These are phyloP conservation scores for Aphodius granarius DNA, from an alignment of 2,888 invertebrate species.

Conservation along the genomic window DNA sequence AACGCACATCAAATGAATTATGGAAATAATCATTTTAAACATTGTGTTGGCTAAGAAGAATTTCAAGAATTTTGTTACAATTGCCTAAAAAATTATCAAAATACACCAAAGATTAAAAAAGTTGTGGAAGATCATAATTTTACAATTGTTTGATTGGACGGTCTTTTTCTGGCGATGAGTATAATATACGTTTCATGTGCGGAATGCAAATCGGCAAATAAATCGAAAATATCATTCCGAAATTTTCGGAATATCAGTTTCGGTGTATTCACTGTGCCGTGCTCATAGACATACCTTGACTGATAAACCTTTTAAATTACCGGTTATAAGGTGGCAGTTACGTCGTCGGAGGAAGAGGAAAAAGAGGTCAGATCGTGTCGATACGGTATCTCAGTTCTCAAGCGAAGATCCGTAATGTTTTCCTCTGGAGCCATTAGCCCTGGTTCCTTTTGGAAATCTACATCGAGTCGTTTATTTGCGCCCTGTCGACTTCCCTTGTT, in stretches of 20 bases:
- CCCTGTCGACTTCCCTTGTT: conserved; percentile 44
- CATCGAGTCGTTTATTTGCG: conserved; percentile 44
- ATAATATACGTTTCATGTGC: too few species aligned
- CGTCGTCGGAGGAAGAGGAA: background rate
- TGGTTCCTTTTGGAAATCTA: background rate
- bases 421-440: background rate
- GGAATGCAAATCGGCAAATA: too few species aligned
- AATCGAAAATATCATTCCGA: too few species aligned
- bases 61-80: too few species aligned
- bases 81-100: too few species aligned
- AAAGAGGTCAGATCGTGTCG: background rate
- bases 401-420: background rate
- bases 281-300: background rate
- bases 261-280: background rate
- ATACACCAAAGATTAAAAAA: too few species aligned
- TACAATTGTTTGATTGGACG: too few species aligned
- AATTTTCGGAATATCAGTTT: background rate
- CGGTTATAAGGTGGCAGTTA: background rate
- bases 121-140: too few species aligned
- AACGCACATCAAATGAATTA: too few species aligned
- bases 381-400: background rate
- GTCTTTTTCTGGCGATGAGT: too few species aligned
- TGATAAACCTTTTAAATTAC: background rate
- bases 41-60: too few species aligned
- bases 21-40: too few species aligned